These are phyloP conservation scores for Neolamprologus caudopunctatus DNA, from an alignment of 2,113 vertebrate genomes.

Conservation along the genomic window DNA sequence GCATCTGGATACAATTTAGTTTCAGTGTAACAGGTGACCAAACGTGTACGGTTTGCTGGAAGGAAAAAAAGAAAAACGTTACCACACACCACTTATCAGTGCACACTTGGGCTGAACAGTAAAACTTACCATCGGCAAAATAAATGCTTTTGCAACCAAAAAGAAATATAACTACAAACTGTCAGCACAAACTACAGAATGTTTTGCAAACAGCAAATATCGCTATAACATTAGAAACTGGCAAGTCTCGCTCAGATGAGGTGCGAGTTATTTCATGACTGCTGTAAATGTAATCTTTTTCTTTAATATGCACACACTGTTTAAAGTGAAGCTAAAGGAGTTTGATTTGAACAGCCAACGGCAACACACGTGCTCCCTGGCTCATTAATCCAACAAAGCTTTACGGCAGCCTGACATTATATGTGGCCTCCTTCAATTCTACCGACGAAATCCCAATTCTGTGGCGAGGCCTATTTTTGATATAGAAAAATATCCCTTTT, in stretches of 20 bases:
- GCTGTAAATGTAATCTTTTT: not conserved
- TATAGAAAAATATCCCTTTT: not conserved
- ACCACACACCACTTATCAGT: not conserved
- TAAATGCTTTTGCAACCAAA: not conserved
- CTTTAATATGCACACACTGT: not conserved
- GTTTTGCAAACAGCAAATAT: not conserved
- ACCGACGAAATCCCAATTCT: not conserved
- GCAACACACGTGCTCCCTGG: not conserved
- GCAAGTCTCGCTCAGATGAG: not conserved
- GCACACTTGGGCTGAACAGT: not conserved
- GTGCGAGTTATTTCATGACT: not conserved
- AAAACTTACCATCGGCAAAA: not conserved
- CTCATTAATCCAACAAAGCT: not conserved
- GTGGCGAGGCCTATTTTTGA: not conserved
- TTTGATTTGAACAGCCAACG: not conserved
- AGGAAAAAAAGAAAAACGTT: not conserved
- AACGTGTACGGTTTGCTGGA: not conserved
- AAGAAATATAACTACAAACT: not conserved
- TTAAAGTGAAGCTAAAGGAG: not conserved
- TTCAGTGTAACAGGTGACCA: not conserved
- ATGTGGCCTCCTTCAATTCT: not conserved
- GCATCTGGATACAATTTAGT: not conserved
- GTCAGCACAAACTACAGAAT: not conserved
- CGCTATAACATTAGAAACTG: not conserved
- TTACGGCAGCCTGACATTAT: not conserved